phyloP scores from a whole-genome alignment of 1,140 invertebrate genomes.

The Archegozetes longisetosus region DNA sequence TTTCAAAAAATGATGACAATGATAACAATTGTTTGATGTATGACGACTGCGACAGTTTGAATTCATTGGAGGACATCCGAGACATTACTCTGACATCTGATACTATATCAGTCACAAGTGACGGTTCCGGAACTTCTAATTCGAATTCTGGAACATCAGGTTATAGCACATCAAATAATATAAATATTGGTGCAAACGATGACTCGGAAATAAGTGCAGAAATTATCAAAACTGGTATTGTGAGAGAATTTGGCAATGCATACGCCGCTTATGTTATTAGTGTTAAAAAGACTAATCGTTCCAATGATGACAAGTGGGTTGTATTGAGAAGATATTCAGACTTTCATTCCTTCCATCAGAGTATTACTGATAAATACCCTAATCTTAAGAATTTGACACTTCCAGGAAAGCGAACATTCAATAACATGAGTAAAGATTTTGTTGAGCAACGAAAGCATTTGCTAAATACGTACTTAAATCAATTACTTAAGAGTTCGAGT shows the following conservation, averaged over 20 bases:
- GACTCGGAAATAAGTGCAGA: constrained; percentile 3
- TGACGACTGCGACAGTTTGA: not conserved
- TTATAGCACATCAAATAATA: not conserved
- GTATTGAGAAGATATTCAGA: constrained; percentile 60
- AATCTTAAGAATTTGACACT: constrained; percentile 60
- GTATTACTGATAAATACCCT: constrained; percentile 45
- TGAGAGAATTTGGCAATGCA: constrained; percentile 55
- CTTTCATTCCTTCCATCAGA: constrained; percentile 65
- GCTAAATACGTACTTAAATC: constrained; percentile 64
- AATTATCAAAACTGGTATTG: constrained; percentile 36
- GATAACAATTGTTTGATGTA: not conserved
- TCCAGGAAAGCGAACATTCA: constrained; percentile 82
- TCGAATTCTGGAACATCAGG: not conserved
- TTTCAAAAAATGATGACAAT: not conserved
- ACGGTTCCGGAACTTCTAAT: not conserved
- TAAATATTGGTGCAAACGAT: not conserved
- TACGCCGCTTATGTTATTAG: constrained; percentile 80
- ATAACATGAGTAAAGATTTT: constrained; percentile 73
- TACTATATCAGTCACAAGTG: not conserved
- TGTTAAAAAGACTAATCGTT: constrained; percentile 40
- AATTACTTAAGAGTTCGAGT: constrained; percentile 40
- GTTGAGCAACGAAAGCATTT: constrained; percentile 68
- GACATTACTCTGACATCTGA: not conserved
- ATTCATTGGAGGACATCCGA: not conserved
- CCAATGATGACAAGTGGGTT: constrained; percentile 46